Evolutionary conservation across 2,888 invertebrate genomes (phyloP).

Genomic region (Drosophila seclusa): DNA sequence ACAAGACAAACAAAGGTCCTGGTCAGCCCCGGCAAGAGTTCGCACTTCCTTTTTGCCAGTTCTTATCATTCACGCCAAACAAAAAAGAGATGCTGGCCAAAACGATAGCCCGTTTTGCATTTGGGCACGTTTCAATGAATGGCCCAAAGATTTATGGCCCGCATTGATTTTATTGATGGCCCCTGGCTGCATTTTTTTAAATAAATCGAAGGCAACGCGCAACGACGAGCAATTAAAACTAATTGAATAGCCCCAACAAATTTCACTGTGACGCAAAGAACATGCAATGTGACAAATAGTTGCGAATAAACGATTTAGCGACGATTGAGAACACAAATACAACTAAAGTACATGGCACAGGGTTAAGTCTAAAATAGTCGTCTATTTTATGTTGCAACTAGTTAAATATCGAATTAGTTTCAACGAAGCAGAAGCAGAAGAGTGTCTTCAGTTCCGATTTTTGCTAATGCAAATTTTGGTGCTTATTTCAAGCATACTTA

Average conservation of each 20-base stretch:
- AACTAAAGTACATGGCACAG: constrained; percentile 1
- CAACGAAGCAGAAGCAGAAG: too few species aligned
- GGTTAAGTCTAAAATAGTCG: neutral
- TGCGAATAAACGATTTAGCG: constrained; percentile 30
- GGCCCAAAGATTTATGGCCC: constrained; percentile 80
- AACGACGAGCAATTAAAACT: constrained; percentile 70
- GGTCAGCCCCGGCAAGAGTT: constrained; percentile 69
- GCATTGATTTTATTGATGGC: constrained; percentile 82
- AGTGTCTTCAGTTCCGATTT: neutral
- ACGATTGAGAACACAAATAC: constrained; percentile 1
- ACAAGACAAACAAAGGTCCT: constrained; percentile 60
- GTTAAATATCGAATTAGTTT: neutral
- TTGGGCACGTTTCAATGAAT: constrained; percentile 70
- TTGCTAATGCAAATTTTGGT: neutral
- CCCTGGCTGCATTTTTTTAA: constrained; percentile 55
- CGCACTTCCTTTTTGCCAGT: constrained; percentile 57
- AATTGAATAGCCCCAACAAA: constrained; percentile 66
- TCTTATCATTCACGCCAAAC: constrained; percentile 70
- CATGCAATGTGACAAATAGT: constrained; percentile 55
- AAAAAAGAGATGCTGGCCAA: constrained; percentile 35
- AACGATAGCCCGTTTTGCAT: constrained; percentile 52
- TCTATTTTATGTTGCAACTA: neutral
- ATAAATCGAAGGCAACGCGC: constrained; percentile 55
- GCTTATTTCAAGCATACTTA: neutral
- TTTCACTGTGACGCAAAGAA: constrained; percentile 18